phyloP scores from a whole-genome alignment of 2,797 vertebrate species.

The Molossus molossus region DNA sequence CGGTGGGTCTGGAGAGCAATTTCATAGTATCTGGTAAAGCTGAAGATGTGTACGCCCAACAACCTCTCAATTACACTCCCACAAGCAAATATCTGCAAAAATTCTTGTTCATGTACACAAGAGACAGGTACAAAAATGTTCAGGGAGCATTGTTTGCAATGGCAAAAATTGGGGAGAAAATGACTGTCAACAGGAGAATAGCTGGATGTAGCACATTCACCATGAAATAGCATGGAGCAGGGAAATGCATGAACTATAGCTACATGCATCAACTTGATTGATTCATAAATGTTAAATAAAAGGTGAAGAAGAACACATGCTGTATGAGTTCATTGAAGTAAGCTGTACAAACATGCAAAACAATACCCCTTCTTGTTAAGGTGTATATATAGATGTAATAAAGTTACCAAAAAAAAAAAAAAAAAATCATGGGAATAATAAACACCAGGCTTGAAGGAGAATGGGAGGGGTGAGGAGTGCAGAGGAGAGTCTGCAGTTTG shows the following conservation, averaged over 20 bases:
- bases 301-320: not conserved
- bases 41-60: not conserved
- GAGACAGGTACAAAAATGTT: not conserved
- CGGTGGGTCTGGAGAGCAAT: not conserved
- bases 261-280: not conserved
- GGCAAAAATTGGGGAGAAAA: not conserved
- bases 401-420: not conserved
- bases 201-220: not conserved
- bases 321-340: conserved; percentile 10
- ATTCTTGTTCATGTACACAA: not conserved
- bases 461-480: not conserved
- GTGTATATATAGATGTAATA: not conserved
- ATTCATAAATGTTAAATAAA: conserved; percentile 18
- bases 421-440: not conserved
- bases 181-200: not conserved
- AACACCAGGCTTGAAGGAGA: not conserved
- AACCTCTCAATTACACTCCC: not conserved
- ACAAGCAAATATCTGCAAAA: not conserved
- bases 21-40: not conserved
- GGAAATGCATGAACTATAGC: not conserved
- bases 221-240: not conserved
- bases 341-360: conserved; percentile 6
- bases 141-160: not conserved
- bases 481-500: not conserved
- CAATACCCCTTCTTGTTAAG: not conserved